phyloP scores from a whole-genome alignment of 2,113 vertebrate species.

The Pangasianodon gigas region DNA sequence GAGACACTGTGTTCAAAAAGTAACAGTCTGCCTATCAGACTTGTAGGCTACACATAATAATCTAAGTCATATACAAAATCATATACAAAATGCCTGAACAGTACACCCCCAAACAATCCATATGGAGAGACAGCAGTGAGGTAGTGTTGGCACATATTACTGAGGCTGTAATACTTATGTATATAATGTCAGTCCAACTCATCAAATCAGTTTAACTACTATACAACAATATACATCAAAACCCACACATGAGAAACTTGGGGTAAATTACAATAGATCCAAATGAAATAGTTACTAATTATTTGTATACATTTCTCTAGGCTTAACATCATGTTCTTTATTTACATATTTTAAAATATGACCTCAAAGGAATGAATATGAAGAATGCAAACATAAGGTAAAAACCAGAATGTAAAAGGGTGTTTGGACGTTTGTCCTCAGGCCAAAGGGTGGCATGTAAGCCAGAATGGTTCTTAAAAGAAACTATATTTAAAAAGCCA shows the following conservation, averaged over 20 bases:
- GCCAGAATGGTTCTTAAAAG: neutral
- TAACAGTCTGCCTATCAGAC: conserved; percentile 12
- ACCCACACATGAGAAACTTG: neutral
- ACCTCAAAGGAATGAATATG: conserved; percentile 10
- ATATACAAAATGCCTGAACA: neutral
- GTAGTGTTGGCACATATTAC: conserved; percentile 36
- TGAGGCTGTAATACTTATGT: conserved; percentile 9
- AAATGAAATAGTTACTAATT: neutral
- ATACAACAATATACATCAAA: neutral
- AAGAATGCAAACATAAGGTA: neutral
- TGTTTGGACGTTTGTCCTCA: neutral
- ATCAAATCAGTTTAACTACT: neutral
- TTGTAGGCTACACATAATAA: conserved; percentile 14
- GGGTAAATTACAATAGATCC: neutral
- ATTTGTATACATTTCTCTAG: neutral
- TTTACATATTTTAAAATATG: conserved; percentile 21
- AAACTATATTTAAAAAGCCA: neutral
- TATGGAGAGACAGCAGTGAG: conserved; percentile 18
- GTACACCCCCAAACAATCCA: neutral
- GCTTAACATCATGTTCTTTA: neutral
- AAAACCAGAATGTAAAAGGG: neutral
- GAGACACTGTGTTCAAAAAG: conserved; percentile 2
- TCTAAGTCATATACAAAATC: neutral
- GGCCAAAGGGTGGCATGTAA: neutral
- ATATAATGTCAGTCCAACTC: neutral